Evolutionary conservation across 2,888 invertebrate genomes (phyloP).

Genomic region (Abscondita cerata): DNA sequence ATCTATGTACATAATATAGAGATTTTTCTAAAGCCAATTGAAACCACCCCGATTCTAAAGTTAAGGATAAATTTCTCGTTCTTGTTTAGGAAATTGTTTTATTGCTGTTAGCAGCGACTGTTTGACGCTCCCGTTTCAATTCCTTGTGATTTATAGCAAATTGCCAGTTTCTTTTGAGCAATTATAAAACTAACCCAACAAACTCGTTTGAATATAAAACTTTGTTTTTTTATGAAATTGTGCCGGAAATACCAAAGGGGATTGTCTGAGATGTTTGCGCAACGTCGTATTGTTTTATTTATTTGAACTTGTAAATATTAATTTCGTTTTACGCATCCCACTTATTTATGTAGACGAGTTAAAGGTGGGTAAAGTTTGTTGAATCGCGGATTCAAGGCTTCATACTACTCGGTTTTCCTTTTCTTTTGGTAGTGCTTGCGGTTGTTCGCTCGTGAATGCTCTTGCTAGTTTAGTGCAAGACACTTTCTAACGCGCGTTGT

Average conservation of each 20-base stretch:
- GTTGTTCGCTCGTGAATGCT: slow-evolving; percentile 28
- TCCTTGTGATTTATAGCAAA: slow-evolving; percentile 39
- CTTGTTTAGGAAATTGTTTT: slow-evolving; percentile 44
- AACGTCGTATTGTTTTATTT: slow-evolving; percentile 16
- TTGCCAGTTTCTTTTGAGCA: slow-evolving; percentile 34
- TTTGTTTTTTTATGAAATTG: slow-evolving; percentile 11
- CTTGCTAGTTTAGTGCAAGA: neutral
- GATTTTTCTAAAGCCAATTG: slow-evolving; percentile 4
- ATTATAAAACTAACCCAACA: slow-evolving; percentile 38
- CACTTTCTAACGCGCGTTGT: slow-evolving; percentile 5
- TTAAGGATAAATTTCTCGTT: slow-evolving; percentile 23
- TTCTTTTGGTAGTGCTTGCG: slow-evolving; percentile 32
- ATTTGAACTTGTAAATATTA: slow-evolving; percentile 6
- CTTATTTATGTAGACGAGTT: slow-evolving; percentile 1
- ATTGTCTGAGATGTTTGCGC: slow-evolving; percentile 10
- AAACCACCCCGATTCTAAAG: slow-evolving; percentile 4
- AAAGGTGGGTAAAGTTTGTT: slow-evolving; percentile 45
- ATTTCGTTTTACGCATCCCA: neutral
- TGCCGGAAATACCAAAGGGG: slow-evolving; percentile 24
- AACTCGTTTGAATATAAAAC: slow-evolving; percentile 20
- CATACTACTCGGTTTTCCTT: slow-evolving; percentile 34
- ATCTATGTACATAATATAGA: too few species aligned
- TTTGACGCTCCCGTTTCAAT: slow-evolving; percentile 34
- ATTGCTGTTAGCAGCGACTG: slow-evolving; percentile 38
- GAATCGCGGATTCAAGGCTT: slow-evolving; percentile 42